Base-by-base conservation (phyloP, 2,888 invertebrate genomes). In the Cheilosia grossa region DNA sequence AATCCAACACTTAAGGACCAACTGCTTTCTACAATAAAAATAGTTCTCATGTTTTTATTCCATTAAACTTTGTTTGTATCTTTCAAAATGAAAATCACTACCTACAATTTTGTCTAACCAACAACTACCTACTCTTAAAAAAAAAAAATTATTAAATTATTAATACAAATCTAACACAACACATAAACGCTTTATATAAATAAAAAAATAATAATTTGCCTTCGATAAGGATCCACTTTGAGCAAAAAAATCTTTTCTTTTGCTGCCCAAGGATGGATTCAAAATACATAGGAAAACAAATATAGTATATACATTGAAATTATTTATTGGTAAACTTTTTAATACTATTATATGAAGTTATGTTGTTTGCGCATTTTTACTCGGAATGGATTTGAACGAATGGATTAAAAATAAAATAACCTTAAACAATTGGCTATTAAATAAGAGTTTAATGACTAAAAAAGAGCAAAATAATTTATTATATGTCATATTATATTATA, bases 201-300 rank as follows among this genome's bases (percentile, higher is more conserved):
- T 59, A 54, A 80, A 66, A 6, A 27, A 21, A 5, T 47, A 80
- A 79, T 83, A 74, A 70, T 83, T 83, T 83, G 83, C 83, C 83
- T 83, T 83, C 66, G 56, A 83, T 56, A 64, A 69, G 59, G 59
- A 42, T 79, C 79, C 79, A 53, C 74, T 74, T 79, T 37, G 42
- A 67, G 59, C 33, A 66, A 56, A 24, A 9, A 24, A 24, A n/a
- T 40, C 59, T 49, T 78, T 67, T 30, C 30, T 44, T 30, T 47
- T 51, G 47, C 10, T 37, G 37, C 37, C 37, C 70, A 69, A 66
- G 70, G 74, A 64, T 59, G 64, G 74, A 70, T 53, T 79, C 47
- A 59, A 66, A 58, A 69, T 42, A 72, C 58, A 63, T 33, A 58
- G 17, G 17, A 66, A 21, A 66, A 59, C 9, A 69, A 13, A 37